Conservation (phyloP, 92 coral and sea anemone species). For the Chrysogorgia sp. region DNA sequence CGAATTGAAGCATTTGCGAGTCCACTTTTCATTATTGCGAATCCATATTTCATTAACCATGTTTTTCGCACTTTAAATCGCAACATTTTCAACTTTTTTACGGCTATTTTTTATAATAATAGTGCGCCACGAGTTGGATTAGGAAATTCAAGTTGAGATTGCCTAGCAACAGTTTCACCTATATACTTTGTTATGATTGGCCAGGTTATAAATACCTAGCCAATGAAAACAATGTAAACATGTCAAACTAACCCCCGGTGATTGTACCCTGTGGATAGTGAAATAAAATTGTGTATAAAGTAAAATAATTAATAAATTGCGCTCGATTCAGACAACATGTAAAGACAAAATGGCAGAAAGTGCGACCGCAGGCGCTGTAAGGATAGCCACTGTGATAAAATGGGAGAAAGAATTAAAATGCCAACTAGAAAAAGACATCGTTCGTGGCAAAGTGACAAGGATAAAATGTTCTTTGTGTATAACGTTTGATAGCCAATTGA, state of each 20-base stretch:
- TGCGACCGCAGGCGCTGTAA: neutral
- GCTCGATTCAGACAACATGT: neutral
- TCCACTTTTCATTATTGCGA: too few species aligned
- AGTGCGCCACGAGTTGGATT: too few species aligned
- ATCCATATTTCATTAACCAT: too few species aligned
- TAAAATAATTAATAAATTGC: too few species aligned
- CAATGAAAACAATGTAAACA: neutral
- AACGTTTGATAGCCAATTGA: conserved; percentile 25
- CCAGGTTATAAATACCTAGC: too few species aligned
- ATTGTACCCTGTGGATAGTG: neutral
- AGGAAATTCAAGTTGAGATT: too few species aligned
- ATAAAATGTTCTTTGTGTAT: conserved; percentile 40
- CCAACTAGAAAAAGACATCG: conserved; percentile 23
- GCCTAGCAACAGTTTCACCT: too few species aligned
- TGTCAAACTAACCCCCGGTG: neutral
- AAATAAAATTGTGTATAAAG: neutral
- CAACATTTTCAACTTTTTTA: too few species aligned
- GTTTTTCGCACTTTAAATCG: too few species aligned
- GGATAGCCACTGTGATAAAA: conserved; percentile 10
- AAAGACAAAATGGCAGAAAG: conserved; percentile 6
- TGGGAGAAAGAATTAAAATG: conserved; percentile 34
- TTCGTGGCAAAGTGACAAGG: conserved; percentile 8
- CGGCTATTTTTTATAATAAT: too few species aligned
- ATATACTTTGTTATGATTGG: too few species aligned
- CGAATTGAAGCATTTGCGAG: too few species aligned